Evolutionary conservation across 2,797 vertebrate species (phyloP), one percentile per base, ranked within the genome.

Genomic region (Anguilla marmorata): DNA sequence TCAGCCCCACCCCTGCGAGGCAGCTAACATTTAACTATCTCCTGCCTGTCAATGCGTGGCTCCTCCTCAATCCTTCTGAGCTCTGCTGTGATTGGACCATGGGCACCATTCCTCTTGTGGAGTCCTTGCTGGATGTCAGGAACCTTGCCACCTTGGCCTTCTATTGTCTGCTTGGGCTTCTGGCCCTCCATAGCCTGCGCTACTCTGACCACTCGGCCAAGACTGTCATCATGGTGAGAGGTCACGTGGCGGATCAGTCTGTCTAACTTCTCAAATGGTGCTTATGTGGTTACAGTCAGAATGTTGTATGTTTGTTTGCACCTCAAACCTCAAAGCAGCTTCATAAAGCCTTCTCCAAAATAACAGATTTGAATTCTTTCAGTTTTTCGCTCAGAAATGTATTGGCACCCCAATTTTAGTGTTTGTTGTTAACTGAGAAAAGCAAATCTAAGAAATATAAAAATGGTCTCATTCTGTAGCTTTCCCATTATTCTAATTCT

Each of bases 11-110:
- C 37, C 98, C 99, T 56, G 91, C 96, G 45, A 96, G 98, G 89
- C 98, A 99, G 84, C 94, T 99, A 87, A 99, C 99, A 21, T 99
- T 99, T 94, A 99, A 99, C 96, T 99, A 98, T 94, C 97, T 99
- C 50, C 97, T 99, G 52, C 97, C 99, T 84, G 97, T 99, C 87
- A 99, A 99, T 87, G 98, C 97, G 0, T 99, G 99, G 98, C 97
- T 99, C 30, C 95, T 99, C 60, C 95, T 99, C 88, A 97, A 98
- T 89, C 98, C 99, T 1, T 99, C 98, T 0, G 98, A 99, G 91
- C 95, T 99, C 48, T 99, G 98, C 94, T 99, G 99, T 84, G 98
- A 99, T 93, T 99, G 98, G 99, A 99, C 99, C 27, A 99, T 99
- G 99, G 99, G 98, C 91, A 99, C 99, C 89, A 98, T 99, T 91